Base-by-base conservation (phyloP, 1,140 invertebrate species). In the Plectus sambesii region DNA sequence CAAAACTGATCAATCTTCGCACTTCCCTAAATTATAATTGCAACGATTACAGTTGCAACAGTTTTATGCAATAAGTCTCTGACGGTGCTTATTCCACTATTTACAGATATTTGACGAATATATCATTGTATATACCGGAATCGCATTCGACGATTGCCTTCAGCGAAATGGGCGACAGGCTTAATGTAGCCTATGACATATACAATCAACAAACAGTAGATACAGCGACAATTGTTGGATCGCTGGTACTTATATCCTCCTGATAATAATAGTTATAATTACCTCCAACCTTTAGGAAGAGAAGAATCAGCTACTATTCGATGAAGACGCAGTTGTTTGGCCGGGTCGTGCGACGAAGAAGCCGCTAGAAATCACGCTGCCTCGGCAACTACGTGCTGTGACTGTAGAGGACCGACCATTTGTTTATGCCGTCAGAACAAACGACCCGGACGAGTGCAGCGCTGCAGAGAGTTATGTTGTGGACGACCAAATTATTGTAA, bases 281-380 rank as follows among this genome's bases (percentile, higher is more conserved):
- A n/a, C n/a, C n/a, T n/a, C n/a, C n/a, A 17, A n/a, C n/a, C n/a
- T n/a, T n/a, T n/a, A n/a, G n/a, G n/a, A n/a, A n/a, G n/a, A n/a
- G n/a, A n/a, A n/a, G n/a, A n/a, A n/a, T n/a, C n/a, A n/a, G 27
- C 40, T 64, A 17, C 25, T 25, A 8, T 19, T 67, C 5, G 51
- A 63, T 17, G 62, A 66, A 29, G 40, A 38, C 5, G n/a, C n/a
- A n/a, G 67, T 65, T 47, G 33, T 49, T 26, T 65, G 62, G 62
- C 47, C 61, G 8, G 60, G 58, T 8, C 52, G 49, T 15, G 20
- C 26, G 2, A n/a, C n/a, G n/a, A n/a, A 29, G 2, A 62, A 59
- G 39, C 62, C 62, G 22, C 36, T 56, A 2, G 62, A 65, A 49
- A 62, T 65, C 12, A 59, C 61, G n/a, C 42, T 65, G 8, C 62